Evolutionary conservation across 1,140 invertebrate genomes (phyloP).

Genomic region (Pogonomyrmex californicus): DNA sequence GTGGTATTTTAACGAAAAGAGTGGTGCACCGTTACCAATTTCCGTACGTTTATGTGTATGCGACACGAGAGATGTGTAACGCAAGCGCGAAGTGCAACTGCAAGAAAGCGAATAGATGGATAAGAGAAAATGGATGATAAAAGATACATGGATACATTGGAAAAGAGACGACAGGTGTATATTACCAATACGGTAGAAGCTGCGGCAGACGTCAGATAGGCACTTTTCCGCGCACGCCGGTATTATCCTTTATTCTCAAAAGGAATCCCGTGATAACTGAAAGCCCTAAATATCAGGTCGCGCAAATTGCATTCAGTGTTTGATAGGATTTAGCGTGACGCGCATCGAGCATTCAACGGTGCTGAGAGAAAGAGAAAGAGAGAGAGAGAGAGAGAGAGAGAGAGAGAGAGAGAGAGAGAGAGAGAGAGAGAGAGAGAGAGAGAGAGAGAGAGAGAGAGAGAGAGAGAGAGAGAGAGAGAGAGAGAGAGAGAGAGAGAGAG

Average conservation of each 20-base stretch:
- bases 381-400: not conserved
- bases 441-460: not conserved
- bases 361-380: not conserved
- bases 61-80: constrained; percentile 41
- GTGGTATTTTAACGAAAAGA: constrained; percentile 55
- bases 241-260: constrained; percentile 52
- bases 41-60: constrained; percentile 32
- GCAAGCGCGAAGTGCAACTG: constrained; percentile 38
- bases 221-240: constrained; percentile 42
- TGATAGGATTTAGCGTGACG: constrained; percentile 56
- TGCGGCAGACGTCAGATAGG: constrained; percentile 6
- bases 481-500: not conserved
- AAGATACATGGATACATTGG: constrained; percentile 54
- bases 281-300: constrained; percentile 60
- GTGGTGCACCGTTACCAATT: constrained; percentile 56
- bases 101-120: constrained; percentile 48
- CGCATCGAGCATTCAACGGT: constrained; percentile 36
- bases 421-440: too few relatives aligned
- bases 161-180: not conserved
- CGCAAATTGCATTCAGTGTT: constrained; percentile 59
- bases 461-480: not conserved
- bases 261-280: constrained; percentile 37
- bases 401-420: too few relatives aligned
- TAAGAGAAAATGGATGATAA: constrained; percentile 52
- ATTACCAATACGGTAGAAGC: not conserved